phyloP scores from a whole-genome alignment of 2,888 invertebrate genomes.

The Synergus itoensis region DNA sequence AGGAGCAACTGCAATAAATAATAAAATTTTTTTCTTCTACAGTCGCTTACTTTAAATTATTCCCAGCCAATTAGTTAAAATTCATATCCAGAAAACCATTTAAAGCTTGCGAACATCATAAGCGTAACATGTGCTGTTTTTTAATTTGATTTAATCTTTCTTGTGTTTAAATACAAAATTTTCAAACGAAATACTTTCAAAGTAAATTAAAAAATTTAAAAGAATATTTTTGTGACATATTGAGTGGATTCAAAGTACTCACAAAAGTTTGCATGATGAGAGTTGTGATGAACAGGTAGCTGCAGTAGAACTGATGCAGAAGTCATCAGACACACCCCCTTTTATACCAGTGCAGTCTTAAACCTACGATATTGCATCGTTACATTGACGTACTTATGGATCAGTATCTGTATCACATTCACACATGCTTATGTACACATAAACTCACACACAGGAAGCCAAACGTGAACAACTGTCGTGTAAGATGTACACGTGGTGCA shows the following conservation, averaged over 20 bases:
- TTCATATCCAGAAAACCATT: no score
- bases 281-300: constrained; percentile 56
- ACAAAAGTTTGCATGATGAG: constrained; percentile 70
- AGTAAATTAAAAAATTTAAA: no score
- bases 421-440: constrained; percentile 45
- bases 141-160: no score
- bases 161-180: no score
- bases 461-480: constrained; percentile 44
- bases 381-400: constrained; percentile 51
- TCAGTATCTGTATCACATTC: constrained; percentile 51
- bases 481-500: constrained; percentile 46
- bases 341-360: constrained; percentile 68
- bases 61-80: not conserved
- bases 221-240: no score
- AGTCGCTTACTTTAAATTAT: not conserved
- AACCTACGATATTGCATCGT: constrained; percentile 59
- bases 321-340: constrained; percentile 65
- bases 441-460: constrained; percentile 44
- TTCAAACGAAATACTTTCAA: no score
- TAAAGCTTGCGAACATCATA: no score
- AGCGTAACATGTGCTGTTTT: no score
- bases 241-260: constrained; percentile 55
- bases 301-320: constrained; percentile 68
- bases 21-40: not conserved
- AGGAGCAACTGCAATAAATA: constrained; percentile 36